Evolutionary conservation across 2,797 vertebrate species (phyloP).

Genomic region (Acanthiza pusilla): DNA sequence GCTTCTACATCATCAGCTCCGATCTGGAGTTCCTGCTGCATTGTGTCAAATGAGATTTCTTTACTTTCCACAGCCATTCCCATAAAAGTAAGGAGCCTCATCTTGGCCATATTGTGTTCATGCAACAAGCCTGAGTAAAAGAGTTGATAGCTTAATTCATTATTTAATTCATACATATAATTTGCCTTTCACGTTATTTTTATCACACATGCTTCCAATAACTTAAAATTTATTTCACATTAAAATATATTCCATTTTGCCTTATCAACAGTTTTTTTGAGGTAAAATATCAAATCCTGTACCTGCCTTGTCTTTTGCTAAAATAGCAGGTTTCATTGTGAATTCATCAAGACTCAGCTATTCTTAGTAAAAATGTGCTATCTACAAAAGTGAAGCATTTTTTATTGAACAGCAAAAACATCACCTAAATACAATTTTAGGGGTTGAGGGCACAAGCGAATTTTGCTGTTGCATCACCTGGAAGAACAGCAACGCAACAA

Average conservation of each 20-base stretch:
- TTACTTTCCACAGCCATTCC: conserved; percentile 98
- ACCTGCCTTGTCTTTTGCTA: not conserved
- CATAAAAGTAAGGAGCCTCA: conserved; percentile 98
- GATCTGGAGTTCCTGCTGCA: conserved; percentile 96
- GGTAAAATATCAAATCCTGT: not conserved
- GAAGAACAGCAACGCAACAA: not conserved
- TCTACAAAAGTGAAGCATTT: not conserved
- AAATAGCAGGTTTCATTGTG: not conserved
- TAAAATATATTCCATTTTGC: not conserved
- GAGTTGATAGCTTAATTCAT: not conserved
- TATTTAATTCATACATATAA: not conserved
- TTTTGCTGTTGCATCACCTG: not conserved
- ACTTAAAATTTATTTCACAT: not conserved
- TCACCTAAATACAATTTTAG: not conserved
- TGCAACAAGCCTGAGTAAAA: conserved; percentile 85
- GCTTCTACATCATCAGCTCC: conserved; percentile 95
- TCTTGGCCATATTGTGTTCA: conserved; percentile 97
- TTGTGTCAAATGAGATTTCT: conserved; percentile 94
- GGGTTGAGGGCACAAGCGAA: not conserved
- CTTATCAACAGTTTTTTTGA: not conserved
- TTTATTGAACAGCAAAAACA: not conserved
- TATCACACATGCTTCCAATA: not conserved
- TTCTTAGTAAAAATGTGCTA: not conserved
- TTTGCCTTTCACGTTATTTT: not conserved
- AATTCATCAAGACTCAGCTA: not conserved